Percentiles rank a stretch among this genome's conserved stretches.
Conservation (phyloP, 2,797 vertebrate species). For the Paratrypauchen microcephalus region DNA sequence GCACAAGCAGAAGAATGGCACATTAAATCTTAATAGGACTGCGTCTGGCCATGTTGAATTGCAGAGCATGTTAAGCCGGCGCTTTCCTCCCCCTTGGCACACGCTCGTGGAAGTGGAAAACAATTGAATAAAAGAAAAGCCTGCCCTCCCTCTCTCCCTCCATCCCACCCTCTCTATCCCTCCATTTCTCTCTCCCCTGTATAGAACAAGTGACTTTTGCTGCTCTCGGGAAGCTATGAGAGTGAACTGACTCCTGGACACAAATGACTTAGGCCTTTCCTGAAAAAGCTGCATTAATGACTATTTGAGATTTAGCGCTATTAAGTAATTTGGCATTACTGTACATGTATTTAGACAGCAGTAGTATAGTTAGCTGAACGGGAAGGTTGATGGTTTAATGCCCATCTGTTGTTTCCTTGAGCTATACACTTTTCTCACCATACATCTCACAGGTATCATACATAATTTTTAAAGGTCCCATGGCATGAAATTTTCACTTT, state of each 20-base stretch:
- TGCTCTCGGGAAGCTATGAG: slow-evolving; percentile 64
- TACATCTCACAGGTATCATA: background rate
- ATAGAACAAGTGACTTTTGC: slow-evolving; percentile 70
- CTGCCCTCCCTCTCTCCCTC: slow-evolving; percentile 57
- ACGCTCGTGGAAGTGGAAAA: slow-evolving; percentile 78
- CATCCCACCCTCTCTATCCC: slow-evolving; percentile 60
- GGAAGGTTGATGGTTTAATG: background rate
- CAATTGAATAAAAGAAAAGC: slow-evolving; percentile 79
- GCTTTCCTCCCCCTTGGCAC: slow-evolving; percentile 78
- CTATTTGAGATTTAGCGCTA: slow-evolving; percentile 38
- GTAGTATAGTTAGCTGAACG: background rate
- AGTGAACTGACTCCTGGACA: slow-evolving; percentile 57
- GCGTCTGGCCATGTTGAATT: slow-evolving; percentile 81
- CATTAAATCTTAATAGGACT: slow-evolving; percentile 86
- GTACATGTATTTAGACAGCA: background rate
- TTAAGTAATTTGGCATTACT: slow-evolving; percentile 47
- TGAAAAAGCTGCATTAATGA: slow-evolving; percentile 51
- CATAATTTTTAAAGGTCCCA: background rate
- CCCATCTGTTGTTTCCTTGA: background rate
- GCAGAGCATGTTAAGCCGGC: slow-evolving; percentile 79
- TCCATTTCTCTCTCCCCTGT: slow-evolving; percentile 61
- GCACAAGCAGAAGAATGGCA: slow-evolving; percentile 79
- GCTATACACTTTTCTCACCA: background rate
- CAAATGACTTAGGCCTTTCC: slow-evolving; percentile 51
- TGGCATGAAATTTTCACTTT: too few species aligned